Conservation (phyloP, 2,888 invertebrate species). For the Himalopsyche kuldschensis region DNA sequence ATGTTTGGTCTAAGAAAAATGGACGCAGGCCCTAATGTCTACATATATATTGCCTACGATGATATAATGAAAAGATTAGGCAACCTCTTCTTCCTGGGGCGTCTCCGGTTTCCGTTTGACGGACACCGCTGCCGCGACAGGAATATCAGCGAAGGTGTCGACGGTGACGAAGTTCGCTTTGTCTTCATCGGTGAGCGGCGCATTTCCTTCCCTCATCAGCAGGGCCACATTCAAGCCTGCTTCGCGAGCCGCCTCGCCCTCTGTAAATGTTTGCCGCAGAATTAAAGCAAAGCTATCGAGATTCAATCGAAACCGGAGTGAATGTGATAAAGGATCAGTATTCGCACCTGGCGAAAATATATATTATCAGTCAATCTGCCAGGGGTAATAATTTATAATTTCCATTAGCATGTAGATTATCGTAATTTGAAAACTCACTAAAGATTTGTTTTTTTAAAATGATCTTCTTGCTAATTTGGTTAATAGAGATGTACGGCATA, state of each 20-base stretch:
- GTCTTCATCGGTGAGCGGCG: constrained; percentile 65
- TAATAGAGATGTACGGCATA: too few species aligned
- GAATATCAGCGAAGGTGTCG: constrained; percentile 64
- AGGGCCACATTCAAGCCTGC: constrained; percentile 73
- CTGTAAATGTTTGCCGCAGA: constrained; percentile 54
- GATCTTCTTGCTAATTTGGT: too few species aligned
- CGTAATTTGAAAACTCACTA: too few species aligned
- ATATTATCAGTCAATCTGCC: too few species aligned
- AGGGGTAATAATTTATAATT: too few species aligned
- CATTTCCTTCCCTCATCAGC: constrained; percentile 80
- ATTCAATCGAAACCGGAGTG: background rate
- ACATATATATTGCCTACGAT: background rate
- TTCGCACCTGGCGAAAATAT: too few species aligned
- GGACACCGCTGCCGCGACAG: constrained; percentile 41
- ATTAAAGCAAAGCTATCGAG: background rate
- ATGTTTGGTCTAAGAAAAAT: too few species aligned
- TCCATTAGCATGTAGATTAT: too few species aligned
- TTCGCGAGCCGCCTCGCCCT: constrained; percentile 78
- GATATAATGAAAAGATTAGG: background rate
- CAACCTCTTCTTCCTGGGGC: constrained; percentile 34
- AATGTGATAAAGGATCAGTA: too few species aligned
- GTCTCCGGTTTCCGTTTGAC: constrained; percentile 31
- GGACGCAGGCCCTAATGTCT: too few species aligned
- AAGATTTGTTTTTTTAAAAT: too few species aligned
- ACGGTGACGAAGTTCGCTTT: constrained; percentile 59